A percentile compares a stretch with the other conserved stretches of the same genome.
phyloP scores from a whole-genome alignment of 2,113 vertebrate species.

The Morone saxatilis region DNA sequence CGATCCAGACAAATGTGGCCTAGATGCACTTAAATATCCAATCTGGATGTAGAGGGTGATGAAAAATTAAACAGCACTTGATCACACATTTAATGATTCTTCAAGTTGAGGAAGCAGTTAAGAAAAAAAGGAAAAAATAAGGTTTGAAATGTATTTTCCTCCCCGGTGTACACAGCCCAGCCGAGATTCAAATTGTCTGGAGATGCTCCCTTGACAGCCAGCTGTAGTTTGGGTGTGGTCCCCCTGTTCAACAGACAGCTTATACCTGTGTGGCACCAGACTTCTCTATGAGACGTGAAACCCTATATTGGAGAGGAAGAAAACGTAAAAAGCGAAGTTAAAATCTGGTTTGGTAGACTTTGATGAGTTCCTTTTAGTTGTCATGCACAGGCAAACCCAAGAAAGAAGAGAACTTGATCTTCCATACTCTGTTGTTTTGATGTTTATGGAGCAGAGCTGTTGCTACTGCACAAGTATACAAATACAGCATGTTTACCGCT shows the following conservation, averaged over 20 bases:
- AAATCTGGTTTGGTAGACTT: background rate
- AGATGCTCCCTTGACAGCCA: constrained; percentile 42
- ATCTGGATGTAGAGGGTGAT: constrained; percentile 1
- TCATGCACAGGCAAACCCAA: background rate
- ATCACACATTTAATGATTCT: background rate
- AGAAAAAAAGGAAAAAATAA: background rate
- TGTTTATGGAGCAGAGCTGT: background rate
- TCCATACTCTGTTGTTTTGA: background rate
- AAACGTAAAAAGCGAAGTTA: background rate
- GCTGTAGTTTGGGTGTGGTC: constrained; percentile 59
- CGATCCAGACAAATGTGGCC: constrained; percentile 27
- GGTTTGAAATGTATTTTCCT: background rate
- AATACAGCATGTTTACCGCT: background rate
- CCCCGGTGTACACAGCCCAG: constrained; percentile 25
- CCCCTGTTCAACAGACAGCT: background rate
- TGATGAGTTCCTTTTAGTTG: background rate
- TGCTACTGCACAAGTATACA: constrained; percentile 1
- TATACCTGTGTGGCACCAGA: constrained; percentile 17
- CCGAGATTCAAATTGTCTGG: constrained; percentile 16
- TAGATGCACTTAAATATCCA: constrained; percentile 1
- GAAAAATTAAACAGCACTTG: background rate
- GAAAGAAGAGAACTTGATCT: background rate
- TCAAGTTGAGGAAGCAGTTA: background rate
- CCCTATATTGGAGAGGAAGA: background rate
- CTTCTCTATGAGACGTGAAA: constrained; percentile 11